Percentiles rank a stretch among this genome's conserved stretches.
Conservation (phyloP, 2,113 vertebrate genomes). For the Rhipidura dahli region DNA sequence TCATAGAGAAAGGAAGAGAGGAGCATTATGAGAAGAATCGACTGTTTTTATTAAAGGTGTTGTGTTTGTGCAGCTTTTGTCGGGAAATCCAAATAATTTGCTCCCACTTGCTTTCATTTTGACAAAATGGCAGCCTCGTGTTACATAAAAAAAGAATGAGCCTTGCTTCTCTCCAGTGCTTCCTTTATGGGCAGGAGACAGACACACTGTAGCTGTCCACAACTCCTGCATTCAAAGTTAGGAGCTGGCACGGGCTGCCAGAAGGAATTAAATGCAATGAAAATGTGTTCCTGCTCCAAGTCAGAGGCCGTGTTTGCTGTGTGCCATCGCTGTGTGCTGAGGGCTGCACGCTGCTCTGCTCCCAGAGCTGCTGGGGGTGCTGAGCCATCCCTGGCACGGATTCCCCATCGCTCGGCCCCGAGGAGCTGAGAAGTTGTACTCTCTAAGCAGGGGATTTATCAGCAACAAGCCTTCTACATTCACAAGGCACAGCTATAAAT, state of each 20-base stretch:
- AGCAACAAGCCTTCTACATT: not conserved
- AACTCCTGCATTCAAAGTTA: not conserved
- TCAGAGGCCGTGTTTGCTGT: not conserved
- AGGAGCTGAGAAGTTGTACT: not conserved
- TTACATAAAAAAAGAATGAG: not conserved
- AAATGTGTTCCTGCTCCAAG: not conserved
- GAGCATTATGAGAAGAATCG: not conserved
- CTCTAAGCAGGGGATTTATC: not conserved
- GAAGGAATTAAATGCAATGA: not conserved
- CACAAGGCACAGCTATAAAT: not conserved
- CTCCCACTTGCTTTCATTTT: not conserved
- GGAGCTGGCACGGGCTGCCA: not conserved
- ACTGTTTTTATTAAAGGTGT: slow-evolving; percentile 7
- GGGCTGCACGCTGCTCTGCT: rapidly evolving
- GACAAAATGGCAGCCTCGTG: not conserved
- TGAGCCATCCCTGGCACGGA: not conserved
- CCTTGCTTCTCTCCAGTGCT: not conserved
- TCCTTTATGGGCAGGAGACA: not conserved
- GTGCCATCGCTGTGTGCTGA: not conserved
- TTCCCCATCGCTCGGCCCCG: not conserved
- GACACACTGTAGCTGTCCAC: not conserved
- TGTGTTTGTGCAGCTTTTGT: not conserved
- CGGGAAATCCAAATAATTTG: slow-evolving; percentile 8
- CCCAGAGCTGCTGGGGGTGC: not conserved
- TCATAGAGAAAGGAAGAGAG: not conserved